Percentiles rank a stretch among this genome's conserved stretches.
Conservation (phyloP, 1,140 invertebrate genomes). For the Chymomyza costata region DNA sequence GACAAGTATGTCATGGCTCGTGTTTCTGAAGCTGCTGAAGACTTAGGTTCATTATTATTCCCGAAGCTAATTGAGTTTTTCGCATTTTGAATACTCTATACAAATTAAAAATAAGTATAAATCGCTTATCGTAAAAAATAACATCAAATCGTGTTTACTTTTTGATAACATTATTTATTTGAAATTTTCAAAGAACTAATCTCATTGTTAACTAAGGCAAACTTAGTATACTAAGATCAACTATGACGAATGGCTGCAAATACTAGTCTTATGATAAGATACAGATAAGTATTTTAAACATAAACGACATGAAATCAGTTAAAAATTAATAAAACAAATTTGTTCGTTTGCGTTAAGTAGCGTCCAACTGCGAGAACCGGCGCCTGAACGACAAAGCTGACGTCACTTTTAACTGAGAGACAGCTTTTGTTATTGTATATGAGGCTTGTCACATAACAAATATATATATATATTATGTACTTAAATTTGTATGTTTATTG, state of each 20-base stretch:
- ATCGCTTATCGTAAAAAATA: no score
- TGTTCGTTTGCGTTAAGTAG: conserved; percentile 7
- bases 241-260: conserved; percentile 29
- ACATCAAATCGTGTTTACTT: not conserved
- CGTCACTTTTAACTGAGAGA: conserved; percentile 19
- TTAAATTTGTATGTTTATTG: no score
- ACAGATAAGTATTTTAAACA: conserved; percentile 41
- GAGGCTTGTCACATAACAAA: no score
- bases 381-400: conserved; percentile 6
- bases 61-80: not conserved
- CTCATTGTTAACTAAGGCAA: no score
- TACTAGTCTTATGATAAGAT: conserved; percentile 48
- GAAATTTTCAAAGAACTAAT: no score
- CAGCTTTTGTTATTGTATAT: no score
- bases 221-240: not conserved
- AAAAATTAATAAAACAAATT: conserved; percentile 1
- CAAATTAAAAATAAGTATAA: not conserved
- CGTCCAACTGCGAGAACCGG: conserved; percentile 27
- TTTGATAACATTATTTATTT: no score
- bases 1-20: conserved; percentile 33
- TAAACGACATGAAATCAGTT: conserved; percentile 11
- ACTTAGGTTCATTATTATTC: conserved; percentile 44
- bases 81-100: conserved; percentile 2
- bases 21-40: not conserved
- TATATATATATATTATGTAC: no score